These are phyloP conservation scores for Gephyroberyx darwinii DNA, from an alignment of 2,797 vertebrate species.

Conservation along the genomic window DNA sequence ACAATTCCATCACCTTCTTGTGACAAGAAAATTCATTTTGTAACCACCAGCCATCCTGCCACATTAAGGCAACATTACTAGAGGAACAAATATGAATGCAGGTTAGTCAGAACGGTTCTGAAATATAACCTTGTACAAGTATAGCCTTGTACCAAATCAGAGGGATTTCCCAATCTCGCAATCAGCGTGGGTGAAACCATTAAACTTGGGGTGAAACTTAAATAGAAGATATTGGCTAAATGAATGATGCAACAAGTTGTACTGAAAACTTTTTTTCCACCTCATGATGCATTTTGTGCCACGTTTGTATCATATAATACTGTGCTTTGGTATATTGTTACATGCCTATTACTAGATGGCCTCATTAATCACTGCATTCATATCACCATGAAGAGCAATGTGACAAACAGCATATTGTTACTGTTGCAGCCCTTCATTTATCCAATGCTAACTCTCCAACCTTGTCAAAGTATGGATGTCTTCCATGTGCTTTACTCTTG, in stretches of 20 bases:
- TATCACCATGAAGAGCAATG: constrained; percentile 31
- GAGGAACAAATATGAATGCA: constrained; percentile 11
- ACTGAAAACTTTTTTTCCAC: constrained; percentile 3
- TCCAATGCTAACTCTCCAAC: constrained; percentile 5
- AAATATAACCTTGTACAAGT: background rate
- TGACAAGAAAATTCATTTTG: constrained; percentile 41
- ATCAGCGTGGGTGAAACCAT: too few species aligned
- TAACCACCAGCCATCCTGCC: constrained; percentile 35
- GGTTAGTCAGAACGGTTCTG: constrained; percentile 2
- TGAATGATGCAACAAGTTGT: background rate
- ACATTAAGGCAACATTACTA: constrained; percentile 23
- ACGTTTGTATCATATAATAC: constrained; percentile 23
- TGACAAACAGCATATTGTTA: constrained; percentile 46
- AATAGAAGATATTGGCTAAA: background rate
- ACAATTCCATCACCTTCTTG: constrained; percentile 24
- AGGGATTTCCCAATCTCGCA: constrained; percentile 1
- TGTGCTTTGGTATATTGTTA: constrained; percentile 21
- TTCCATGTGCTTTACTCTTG: background rate
- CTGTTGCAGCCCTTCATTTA: constrained; percentile 30
- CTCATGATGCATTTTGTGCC: background rate
- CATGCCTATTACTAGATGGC: constrained; percentile 30
- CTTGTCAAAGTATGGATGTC: background rate
- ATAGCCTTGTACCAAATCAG: background rate
- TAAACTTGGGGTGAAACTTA: too few species aligned
- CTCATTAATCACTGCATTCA: constrained; percentile 56